Conservation (phyloP, 2,888 invertebrate species). For the Exocentrus adspersus region DNA sequence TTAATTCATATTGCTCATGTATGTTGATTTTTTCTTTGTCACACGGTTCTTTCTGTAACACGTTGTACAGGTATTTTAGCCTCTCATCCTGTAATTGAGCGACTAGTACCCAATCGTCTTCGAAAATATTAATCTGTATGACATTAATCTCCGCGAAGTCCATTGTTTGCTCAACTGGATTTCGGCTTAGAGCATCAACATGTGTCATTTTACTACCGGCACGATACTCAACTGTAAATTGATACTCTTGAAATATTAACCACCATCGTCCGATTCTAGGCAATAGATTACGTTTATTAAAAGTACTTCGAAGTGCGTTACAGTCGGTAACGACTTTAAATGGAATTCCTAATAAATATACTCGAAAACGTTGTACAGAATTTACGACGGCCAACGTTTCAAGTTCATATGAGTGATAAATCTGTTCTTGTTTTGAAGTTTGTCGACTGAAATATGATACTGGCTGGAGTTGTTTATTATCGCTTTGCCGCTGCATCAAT, state of each 20-base stretch:
- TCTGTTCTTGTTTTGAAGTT: conserved; percentile 42
- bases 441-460: background rate
- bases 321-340: conserved; percentile 34
- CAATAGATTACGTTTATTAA: background rate
- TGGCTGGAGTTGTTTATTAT: background rate
- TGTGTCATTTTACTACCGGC: conserved; percentile 1
- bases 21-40: no score
- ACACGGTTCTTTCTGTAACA: no score
- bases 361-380: conserved; percentile 44
- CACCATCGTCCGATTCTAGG: conserved; percentile 5
- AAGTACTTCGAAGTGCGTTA: conserved; percentile 40
- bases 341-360: conserved; percentile 35
- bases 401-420: conserved; percentile 49
- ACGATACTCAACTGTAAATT: background rate
- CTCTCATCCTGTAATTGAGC: background rate
- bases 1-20: no score
- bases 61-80: background rate
- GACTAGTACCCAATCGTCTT: background rate
- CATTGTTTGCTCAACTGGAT: background rate
- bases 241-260: conserved; percentile 2
- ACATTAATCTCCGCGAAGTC: background rate
- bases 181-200: conserved; percentile 1
- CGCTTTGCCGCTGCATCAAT: background rate
- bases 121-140: background rate
- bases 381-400: conserved; percentile 53